Evolutionary conservation across 2,113 vertebrate species (phyloP).

Genomic region (Lasiurus cinereus): DNA sequence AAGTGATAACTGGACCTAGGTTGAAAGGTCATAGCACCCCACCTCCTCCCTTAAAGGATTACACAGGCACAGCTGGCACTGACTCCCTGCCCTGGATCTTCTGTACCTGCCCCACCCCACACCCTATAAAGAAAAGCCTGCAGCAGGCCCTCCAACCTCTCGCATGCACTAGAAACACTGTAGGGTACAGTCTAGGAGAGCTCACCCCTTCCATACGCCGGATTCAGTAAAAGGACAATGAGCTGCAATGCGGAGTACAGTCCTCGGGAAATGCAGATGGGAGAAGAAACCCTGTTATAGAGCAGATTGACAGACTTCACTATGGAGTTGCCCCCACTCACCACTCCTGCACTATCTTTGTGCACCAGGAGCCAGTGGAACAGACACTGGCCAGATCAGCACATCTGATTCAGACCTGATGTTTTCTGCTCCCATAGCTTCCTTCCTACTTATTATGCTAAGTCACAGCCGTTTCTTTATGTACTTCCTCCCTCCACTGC

Average conservation of each 20-base stretch:
- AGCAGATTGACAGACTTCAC: background rate
- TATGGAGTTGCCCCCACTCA: background rate
- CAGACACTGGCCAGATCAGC: background rate
- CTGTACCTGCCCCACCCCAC: background rate
- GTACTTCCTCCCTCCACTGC: background rate
- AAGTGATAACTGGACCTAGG: background rate
- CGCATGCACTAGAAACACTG: background rate
- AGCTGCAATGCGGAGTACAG: background rate
- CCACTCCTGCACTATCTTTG: background rate
- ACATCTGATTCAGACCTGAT: background rate
- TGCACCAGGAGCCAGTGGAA: background rate
- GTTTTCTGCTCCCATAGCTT: background rate
- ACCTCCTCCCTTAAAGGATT: rapidly evolving
- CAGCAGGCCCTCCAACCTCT: background rate
- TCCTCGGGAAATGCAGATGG: background rate
- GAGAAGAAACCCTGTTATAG: background rate
- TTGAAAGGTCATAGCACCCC: background rate
- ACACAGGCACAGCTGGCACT: rapidly evolving
- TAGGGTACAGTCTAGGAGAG: background rate
- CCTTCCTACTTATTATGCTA: background rate
- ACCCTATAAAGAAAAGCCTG: too few relatives aligned
- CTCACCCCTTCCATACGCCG: background rate
- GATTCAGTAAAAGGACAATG: background rate
- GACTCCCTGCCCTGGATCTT: background rate
- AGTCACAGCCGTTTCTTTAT: background rate